These are phyloP conservation scores for Prorops nasuta DNA, from an alignment of 1,140 invertebrate genomes.

Conservation along the genomic window DNA sequence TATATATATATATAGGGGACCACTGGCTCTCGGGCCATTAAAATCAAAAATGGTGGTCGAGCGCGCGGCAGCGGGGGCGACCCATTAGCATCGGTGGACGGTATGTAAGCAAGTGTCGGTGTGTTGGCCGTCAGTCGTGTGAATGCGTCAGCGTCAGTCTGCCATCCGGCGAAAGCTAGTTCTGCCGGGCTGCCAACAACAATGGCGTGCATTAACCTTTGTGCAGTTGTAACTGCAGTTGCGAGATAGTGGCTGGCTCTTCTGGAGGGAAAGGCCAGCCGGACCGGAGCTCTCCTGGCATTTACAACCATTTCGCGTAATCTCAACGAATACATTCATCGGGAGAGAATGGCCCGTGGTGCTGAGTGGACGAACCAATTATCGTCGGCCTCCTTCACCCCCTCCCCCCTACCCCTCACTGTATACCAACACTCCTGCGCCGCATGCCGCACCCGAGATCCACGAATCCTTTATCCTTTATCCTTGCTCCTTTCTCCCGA, in stretches of 20 bases:
- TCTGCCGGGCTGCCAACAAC: slow-evolving; percentile 49
- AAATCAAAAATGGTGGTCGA: no score
- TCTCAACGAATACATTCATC: slow-evolving; percentile 52
- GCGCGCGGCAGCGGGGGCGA: not conserved
- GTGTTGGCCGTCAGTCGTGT: slow-evolving; percentile 35
- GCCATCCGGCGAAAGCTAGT: slow-evolving; percentile 37
- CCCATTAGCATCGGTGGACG: not conserved
- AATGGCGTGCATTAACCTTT: slow-evolving; percentile 57
- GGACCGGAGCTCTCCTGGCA: slow-evolving; percentile 33
- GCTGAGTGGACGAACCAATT: slow-evolving; percentile 47
- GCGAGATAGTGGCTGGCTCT: slow-evolving; percentile 47
- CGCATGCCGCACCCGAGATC: not conserved
- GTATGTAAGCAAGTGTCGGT: slow-evolving; percentile 6
- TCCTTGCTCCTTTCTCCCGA: slow-evolving; percentile 22
- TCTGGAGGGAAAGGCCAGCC: slow-evolving; percentile 13
- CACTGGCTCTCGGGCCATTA: no score
- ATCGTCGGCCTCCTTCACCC: no score
- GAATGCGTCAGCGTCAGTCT: slow-evolving; percentile 23
- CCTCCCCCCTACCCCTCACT: no score
- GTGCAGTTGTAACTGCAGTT: slow-evolving; percentile 56
- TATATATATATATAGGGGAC: no score
- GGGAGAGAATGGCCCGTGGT: slow-evolving; percentile 21
- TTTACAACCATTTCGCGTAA: slow-evolving; percentile 54
- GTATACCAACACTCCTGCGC: no score
- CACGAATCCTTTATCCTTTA: slow-evolving; percentile 27